Evolutionary conservation across 1,140 invertebrate genomes (phyloP).

Genomic region (Gerris buenoi): DNA sequence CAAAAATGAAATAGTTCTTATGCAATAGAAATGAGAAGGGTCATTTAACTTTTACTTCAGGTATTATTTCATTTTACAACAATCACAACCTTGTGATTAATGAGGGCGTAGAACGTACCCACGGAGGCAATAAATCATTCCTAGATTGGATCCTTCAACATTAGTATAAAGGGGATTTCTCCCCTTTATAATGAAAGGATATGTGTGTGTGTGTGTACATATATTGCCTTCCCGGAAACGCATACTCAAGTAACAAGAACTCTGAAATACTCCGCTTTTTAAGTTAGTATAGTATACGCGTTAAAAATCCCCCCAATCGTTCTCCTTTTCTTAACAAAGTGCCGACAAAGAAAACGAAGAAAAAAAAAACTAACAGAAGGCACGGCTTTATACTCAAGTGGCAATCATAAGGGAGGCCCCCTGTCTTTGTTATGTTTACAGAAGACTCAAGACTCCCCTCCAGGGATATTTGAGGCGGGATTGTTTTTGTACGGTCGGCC

Average conservation of each 20-base stretch:
- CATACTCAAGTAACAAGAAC: not conserved
- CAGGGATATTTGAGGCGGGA: not conserved
- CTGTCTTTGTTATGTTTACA: not conserved
- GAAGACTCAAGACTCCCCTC: not conserved
- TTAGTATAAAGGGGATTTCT: no score
- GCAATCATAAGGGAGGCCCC: not conserved
- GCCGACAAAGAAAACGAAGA: not conserved
- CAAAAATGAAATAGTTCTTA: no score
- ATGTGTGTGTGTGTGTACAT: no score
- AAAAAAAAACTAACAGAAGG: not conserved
- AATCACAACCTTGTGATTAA: no score
- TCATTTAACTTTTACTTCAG: no score
- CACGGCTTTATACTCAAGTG: not conserved
- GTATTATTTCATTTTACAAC: no score
- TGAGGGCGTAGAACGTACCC: no score
- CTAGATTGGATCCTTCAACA: no score
- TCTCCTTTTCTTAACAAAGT: not conserved
- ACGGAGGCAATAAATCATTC: no score
- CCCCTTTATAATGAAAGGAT: no score
- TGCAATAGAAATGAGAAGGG: no score
- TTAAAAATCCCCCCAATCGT: not conserved
- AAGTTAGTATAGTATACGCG: not conserved
- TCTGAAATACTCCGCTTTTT: not conserved
- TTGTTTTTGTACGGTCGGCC: not conserved
- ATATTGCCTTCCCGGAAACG: not conserved